Evolutionary conservation across 2,888 invertebrate species (phyloP), one percentile per base, ranked within the genome.

Genomic region (Cactoblastis cactorum): DNA sequence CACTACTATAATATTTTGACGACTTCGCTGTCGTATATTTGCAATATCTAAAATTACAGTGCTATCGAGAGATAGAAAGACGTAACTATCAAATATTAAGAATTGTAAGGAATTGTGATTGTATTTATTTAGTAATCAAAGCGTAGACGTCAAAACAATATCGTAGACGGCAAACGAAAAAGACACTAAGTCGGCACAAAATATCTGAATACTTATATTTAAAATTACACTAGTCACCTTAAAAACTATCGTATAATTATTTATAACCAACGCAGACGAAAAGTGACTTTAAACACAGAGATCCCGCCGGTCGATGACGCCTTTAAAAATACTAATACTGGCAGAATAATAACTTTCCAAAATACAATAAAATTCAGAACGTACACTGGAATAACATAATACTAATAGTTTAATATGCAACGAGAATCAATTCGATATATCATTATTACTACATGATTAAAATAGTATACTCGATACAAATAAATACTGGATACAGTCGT

Each of bases 171-270:
- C 67, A 58, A 63, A 55, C 69, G 63, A 71, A 56, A 61, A 63
- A 58, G 61, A 72, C 72, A 75, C 71, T 67, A 37, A 76, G 58
- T 72, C 74, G 78, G 77, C 82, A 80, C 77, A 83, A 80, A 77
- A 81, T 78, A 84, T 78, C 77, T 77, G 76, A 80, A 81, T 76
- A 71, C 84, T 84, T 86, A 87, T 57, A 79, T 58, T 77, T 67
- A 67, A 67, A 65, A 74, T 76, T 77, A 80, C 62, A 71, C 79
- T 84, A 71, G 61, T 68, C 63, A 71, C 50, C 84, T 87, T 86
- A 87, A 58, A 28, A 71, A 54, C 80, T 87, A 89, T 86, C 86
- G 86, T 89, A 89, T 86, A 84, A 79, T 80, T 84, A 85, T 87
- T 80, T 84, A 86, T 87, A 85, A 78, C 83, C 85, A 85, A 82